A percentile compares a stretch with the other conserved stretches of the same genome.
Evolutionary conservation across 1,140 invertebrate genomes (phyloP).

Genomic region (Polyergus mexicanus): DNA sequence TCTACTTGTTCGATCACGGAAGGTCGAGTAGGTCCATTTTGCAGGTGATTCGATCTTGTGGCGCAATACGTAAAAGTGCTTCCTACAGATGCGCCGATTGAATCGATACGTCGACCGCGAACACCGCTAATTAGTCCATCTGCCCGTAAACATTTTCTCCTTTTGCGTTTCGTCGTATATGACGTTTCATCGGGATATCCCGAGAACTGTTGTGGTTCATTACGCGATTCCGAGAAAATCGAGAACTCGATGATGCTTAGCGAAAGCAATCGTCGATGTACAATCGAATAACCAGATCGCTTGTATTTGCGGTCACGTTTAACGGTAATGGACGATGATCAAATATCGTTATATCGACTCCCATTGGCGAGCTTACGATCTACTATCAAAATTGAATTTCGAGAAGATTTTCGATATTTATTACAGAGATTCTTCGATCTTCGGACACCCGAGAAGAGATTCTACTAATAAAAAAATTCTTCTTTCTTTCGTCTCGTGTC

Average conservation of each 20-base stretch:
- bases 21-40: constrained; percentile 55
- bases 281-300: constrained; percentile 49
- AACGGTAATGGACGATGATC: constrained; percentile 40
- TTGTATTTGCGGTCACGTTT: constrained; percentile 23
- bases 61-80: constrained; percentile 45
- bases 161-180: neutral
- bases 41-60: constrained; percentile 53
- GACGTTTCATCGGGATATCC: neutral
- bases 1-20: constrained; percentile 44
- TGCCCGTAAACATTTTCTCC: neutral
- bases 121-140: constrained; percentile 24
- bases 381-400: neutral
- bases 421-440: neutral
- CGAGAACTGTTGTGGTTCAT: constrained; percentile 43
- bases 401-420: neutral
- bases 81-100: constrained; percentile 9
- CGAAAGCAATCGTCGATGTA: constrained; percentile 31
- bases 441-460: neutral
- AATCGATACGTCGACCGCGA: constrained; percentile 52
- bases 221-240: constrained; percentile 39
- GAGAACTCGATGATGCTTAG: neutral
- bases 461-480: neutral
- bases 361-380: neutral
- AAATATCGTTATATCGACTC: constrained; percentile 16
- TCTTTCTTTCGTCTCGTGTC: neutral